A percentile compares a stretch with the other conserved stretches of the same genome.
Evolutionary conservation across 1,140 invertebrate species (phyloP).

Genomic region (Brachionus manjavacas): DNA sequence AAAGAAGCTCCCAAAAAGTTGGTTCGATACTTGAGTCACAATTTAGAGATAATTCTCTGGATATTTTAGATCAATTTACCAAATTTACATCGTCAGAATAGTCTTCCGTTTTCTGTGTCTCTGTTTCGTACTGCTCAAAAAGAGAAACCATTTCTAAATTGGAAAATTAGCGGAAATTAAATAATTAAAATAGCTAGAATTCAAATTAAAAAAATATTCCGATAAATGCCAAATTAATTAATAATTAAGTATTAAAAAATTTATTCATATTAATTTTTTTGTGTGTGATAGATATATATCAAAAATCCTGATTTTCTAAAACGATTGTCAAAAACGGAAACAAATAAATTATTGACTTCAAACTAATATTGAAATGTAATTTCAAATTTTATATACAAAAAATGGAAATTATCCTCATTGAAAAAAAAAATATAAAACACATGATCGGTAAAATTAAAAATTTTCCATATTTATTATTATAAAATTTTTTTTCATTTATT

Average conservation of each 20-base stretch:
- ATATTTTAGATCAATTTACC: not conserved
- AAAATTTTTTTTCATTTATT: not conserved
- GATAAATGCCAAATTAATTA: not conserved
- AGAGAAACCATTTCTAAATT: constrained; percentile 25
- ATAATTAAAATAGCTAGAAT: not conserved
- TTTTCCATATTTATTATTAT: not conserved
- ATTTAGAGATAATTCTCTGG: not conserved
- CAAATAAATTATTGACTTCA: not conserved
- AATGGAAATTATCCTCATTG: not conserved
- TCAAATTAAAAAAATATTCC: not conserved
- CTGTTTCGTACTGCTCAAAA: constrained; percentile 40
- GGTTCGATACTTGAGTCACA: not conserved
- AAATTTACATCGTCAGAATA: not conserved
- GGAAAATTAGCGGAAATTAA: not conserved
- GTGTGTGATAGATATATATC: not conserved
- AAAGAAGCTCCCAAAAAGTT: constrained; percentile 1
- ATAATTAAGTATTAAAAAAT: not conserved
- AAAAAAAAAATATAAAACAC: not conserved
- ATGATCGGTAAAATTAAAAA: not conserved
- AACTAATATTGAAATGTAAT: not conserved
- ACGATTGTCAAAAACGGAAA: not conserved
- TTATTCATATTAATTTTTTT: not conserved
- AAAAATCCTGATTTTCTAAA: not conserved
- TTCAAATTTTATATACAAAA: not conserved
- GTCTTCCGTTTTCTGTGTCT: constrained; percentile 26